These are phyloP conservation scores for Lipotes vexillifer DNA, from an alignment of 2,113 vertebrate species.

Conservation along the genomic window DNA sequence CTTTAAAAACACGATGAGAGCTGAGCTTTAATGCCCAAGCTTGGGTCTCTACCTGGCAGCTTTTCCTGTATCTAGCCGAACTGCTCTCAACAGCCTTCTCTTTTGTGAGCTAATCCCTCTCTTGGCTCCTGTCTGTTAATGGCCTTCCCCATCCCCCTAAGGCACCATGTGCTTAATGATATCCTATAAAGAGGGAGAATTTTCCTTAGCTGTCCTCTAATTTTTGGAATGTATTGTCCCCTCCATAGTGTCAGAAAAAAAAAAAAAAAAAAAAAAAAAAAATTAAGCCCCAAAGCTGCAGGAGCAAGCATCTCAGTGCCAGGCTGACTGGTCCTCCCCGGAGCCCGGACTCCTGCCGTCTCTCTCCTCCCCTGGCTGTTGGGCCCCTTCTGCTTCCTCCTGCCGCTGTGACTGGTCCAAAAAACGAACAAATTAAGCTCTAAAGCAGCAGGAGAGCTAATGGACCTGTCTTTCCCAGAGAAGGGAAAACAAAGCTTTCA, in stretches of 20 bases:
- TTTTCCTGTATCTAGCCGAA: not conserved
- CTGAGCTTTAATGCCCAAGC: not conserved
- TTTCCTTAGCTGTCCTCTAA: slow-evolving; percentile 32
- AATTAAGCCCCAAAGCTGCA: too few species aligned
- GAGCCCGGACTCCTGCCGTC: too few species aligned
- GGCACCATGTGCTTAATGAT: slow-evolving; percentile 41
- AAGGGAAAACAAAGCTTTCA: slow-evolving; percentile 42
- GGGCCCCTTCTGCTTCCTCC: too few species aligned
- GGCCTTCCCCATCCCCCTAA: not conserved
- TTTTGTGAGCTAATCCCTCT: not conserved
- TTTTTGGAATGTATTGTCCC: slow-evolving; percentile 35
- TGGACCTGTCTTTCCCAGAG: slow-evolving; percentile 12
- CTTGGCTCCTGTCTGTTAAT: not conserved
- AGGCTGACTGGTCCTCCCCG: too few species aligned
- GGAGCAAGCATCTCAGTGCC: too few species aligned
- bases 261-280: not conserved
- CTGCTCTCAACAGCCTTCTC: not conserved
- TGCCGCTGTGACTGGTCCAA: too few species aligned
- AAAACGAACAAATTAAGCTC: not conserved
- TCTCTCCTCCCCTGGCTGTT: too few species aligned
- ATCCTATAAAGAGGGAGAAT: not conserved
- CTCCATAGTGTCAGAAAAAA: not conserved
- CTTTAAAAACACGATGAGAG: not conserved
- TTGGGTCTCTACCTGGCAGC: not conserved
- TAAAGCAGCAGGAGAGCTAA: slow-evolving; percentile 16